A percentile compares a stretch with the other conserved stretches of the same genome.
phyloP scores from a whole-genome alignment of 2,797 vertebrate genomes.

The Smutsia gigantea region DNA sequence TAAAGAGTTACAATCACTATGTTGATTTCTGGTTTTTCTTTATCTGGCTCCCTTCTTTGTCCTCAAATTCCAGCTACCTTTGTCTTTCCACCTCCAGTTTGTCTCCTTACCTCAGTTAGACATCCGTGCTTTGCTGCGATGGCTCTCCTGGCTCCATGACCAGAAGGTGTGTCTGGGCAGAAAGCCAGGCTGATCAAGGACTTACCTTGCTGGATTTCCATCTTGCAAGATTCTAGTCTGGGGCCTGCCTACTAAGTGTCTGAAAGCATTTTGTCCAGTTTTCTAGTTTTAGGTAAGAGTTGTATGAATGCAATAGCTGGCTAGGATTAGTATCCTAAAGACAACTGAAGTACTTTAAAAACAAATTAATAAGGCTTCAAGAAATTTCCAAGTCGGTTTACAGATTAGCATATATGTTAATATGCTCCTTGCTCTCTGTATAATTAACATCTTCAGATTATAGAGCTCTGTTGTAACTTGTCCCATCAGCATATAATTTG shows the following conservation, averaged over 20 bases:
- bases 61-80: not conserved
- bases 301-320: not conserved
- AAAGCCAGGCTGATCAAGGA: not conserved
- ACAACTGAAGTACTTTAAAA: not conserved
- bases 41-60: not conserved
- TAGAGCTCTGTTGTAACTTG: not conserved
- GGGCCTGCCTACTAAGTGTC: not conserved
- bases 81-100: not conserved
- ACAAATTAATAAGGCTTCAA: not conserved
- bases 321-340: not conserved
- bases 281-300: not conserved
- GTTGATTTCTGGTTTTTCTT: not conserved
- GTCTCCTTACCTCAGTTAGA: not conserved
- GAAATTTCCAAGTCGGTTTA: not conserved
- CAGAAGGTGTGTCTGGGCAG: not conserved
- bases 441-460: slow-evolving; percentile 42
- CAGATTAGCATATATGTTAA: not conserved
- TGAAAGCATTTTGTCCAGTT: not conserved
- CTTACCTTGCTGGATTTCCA: not conserved
- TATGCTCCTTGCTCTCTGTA: not conserved
- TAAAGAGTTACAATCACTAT: not conserved
- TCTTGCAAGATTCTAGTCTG: not conserved
- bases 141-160: not conserved
- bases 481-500: not conserved
- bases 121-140: not conserved